These are phyloP conservation scores for Atherinosoma microstoma DNA, from an alignment of 2,797 vertebrate genomes.

Conservation along the genomic window DNA sequence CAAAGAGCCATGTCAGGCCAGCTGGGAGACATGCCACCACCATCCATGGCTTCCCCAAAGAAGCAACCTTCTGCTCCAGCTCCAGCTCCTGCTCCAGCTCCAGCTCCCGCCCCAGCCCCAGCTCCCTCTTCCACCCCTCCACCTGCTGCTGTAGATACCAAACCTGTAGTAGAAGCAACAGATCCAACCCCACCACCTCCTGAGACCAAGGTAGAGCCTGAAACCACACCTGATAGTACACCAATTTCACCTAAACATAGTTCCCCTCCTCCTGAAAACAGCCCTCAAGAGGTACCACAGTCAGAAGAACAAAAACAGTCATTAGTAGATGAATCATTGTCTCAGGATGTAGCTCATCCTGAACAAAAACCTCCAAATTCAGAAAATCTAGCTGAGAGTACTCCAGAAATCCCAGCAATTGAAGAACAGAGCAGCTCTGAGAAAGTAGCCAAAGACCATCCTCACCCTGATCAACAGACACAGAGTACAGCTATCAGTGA, in stretches of 20 bases:
- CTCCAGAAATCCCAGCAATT: slow-evolving; percentile 19
- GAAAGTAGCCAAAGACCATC: background rate
- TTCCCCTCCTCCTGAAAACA: slow-evolving; percentile 37
- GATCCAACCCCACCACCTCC: slow-evolving; percentile 61
- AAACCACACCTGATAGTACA: slow-evolving; percentile 30
- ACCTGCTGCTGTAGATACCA: slow-evolving; percentile 72
- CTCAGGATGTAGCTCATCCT: slow-evolving; percentile 30
- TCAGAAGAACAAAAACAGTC: slow-evolving; percentile 46
- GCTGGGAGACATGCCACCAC: slow-evolving; percentile 85
- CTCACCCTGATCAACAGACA: slow-evolving; percentile 15
- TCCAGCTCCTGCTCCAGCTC: slow-evolving; percentile 64
- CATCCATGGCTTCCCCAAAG: slow-evolving; percentile 68
- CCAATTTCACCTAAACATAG: slow-evolving; percentile 39
- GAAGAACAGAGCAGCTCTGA: slow-evolving; percentile 40
- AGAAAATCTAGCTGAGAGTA: slow-evolving; percentile 47
- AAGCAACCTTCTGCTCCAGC: slow-evolving; percentile 69
- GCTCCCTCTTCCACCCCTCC: slow-evolving; percentile 56
- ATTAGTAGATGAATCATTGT: slow-evolving; percentile 20
- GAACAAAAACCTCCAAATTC: slow-evolving; percentile 30
- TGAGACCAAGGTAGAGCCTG: slow-evolving; percentile 68
- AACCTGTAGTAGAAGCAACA: slow-evolving; percentile 78
- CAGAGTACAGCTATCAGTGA: slow-evolving; percentile 42
- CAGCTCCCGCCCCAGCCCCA: slow-evolving; percentile 64
- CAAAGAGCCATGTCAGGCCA: slow-evolving; percentile 93
- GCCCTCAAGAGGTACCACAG: slow-evolving; percentile 47